Conservation (phyloP, 35 echinoderm and acorn worm species). For the Nesometra sesokonis region DNA sequence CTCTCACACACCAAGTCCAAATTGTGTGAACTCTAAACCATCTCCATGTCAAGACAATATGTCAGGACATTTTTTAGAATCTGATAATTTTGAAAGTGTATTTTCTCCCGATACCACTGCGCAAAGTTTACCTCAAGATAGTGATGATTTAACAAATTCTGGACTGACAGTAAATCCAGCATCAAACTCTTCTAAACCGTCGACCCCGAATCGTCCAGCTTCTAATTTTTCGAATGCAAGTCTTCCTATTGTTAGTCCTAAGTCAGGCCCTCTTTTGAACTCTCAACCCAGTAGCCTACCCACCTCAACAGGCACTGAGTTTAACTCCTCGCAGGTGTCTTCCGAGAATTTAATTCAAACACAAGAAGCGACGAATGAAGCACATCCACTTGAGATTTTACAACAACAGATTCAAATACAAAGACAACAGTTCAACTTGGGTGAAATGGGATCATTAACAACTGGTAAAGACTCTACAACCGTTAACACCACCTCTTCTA, state of each 20-base stretch:
- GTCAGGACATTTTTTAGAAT: not conserved
- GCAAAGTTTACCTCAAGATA: not conserved
- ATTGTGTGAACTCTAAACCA: not conserved
- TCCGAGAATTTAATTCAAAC: not conserved
- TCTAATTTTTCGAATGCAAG: not conserved
- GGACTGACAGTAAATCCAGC: not conserved
- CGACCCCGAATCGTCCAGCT: not conserved
- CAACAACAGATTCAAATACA: conserved; percentile 93
- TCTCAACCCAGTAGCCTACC: not conserved
- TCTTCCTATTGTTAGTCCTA: not conserved
- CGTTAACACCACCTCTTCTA: not conserved
- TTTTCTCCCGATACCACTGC: conserved; percentile 83
- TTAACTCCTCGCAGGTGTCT: not conserved
- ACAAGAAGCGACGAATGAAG: conserved; percentile 33
- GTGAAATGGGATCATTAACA: conserved; percentile 1
- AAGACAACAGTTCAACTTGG: conserved; percentile 89
- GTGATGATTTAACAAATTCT: not conserved
- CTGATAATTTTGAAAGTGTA: conserved; percentile 90
- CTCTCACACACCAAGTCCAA: not conserved
- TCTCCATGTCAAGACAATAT: not conserved
- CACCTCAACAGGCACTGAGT: not conserved
- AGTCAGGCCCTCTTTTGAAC: not conserved
- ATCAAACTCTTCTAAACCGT: not conserved
- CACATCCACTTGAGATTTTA: conserved; percentile 89
- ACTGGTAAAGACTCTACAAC: not conserved